phyloP scores from a whole-genome alignment of 2,888 invertebrate species.

The Stomorhina lunata region DNA sequence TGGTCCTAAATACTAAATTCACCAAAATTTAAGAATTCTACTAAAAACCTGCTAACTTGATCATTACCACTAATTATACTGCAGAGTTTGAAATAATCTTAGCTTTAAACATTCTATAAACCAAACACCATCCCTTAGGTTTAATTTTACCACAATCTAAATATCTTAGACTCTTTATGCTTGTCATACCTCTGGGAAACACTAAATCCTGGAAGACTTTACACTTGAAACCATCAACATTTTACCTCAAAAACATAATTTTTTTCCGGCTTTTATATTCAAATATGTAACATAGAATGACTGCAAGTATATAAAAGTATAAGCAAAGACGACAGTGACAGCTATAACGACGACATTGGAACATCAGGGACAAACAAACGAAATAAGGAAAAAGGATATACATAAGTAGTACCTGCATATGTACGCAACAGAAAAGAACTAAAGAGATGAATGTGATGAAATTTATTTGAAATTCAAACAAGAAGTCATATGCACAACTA shows the following conservation, averaged over 20 bases:
- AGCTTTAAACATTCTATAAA: too few species aligned
- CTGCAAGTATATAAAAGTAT: not conserved
- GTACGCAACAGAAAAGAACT: not conserved
- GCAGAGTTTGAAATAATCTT: too few species aligned
- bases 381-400: conserved; percentile 21
- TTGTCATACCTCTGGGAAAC: not conserved
- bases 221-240: conserved; percentile 17
- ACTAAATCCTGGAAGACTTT: not conserved
- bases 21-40: too few species aligned
- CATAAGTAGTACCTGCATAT: too few species aligned
- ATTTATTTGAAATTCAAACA: conserved; percentile 60
- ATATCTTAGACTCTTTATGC: not conserved
- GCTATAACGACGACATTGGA: conserved; percentile 25
- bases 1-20: too few species aligned
- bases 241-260: not conserved
- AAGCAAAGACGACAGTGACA: conserved; percentile 41
- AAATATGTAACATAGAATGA: conserved; percentile 15
- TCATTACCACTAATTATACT: too few species aligned
- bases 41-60: too few species aligned
- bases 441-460: conserved; percentile 56
- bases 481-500: conserved; percentile 52
- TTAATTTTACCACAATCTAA: conserved; percentile 16
- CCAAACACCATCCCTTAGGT: not conserved
- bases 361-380: conserved; percentile 9
- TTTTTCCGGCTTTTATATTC: not conserved